Evolutionary conservation across 1,140 invertebrate genomes (phyloP).

Genomic region (Phocides pigmalion): DNA sequence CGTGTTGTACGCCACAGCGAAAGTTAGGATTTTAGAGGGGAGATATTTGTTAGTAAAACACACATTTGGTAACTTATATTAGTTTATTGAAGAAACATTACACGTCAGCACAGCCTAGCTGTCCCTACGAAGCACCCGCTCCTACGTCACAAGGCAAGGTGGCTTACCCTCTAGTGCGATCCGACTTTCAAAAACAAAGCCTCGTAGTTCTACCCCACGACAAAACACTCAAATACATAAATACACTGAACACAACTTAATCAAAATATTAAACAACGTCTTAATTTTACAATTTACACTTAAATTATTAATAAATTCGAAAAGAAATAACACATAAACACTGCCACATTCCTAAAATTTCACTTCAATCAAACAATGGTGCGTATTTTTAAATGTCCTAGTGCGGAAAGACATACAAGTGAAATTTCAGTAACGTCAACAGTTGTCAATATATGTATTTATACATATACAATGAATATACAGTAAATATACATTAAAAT

Average conservation of each 20-base stretch:
- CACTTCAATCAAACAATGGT: background rate
- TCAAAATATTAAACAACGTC: background rate
- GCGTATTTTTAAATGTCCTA: no score
- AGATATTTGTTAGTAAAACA: constrained; percentile 48
- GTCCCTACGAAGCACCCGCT: constrained; percentile 68
- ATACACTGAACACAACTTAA: background rate
- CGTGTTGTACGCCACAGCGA: no score
- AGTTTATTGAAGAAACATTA: constrained; percentile 80
- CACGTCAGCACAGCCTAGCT: constrained; percentile 76
- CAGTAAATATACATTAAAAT: background rate
- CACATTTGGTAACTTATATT: constrained; percentile 66
- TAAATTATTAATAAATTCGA: background rate
- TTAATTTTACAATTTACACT: constrained; percentile 4
- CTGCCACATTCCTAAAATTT: background rate
- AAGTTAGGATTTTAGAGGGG: no score
- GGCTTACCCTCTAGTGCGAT: constrained; percentile 36
- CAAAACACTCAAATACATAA: background rate
- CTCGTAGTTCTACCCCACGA: constrained; percentile 16
- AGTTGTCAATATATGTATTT: no score
- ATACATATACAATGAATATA: no score
- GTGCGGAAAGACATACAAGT: background rate
- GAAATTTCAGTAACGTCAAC: background rate
- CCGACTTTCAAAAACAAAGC: constrained; percentile 1
- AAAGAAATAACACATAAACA: no score
- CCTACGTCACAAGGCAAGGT: constrained; percentile 47